Conservation (phyloP, 2,888 invertebrate species). For the Graphium colonna region DNA sequence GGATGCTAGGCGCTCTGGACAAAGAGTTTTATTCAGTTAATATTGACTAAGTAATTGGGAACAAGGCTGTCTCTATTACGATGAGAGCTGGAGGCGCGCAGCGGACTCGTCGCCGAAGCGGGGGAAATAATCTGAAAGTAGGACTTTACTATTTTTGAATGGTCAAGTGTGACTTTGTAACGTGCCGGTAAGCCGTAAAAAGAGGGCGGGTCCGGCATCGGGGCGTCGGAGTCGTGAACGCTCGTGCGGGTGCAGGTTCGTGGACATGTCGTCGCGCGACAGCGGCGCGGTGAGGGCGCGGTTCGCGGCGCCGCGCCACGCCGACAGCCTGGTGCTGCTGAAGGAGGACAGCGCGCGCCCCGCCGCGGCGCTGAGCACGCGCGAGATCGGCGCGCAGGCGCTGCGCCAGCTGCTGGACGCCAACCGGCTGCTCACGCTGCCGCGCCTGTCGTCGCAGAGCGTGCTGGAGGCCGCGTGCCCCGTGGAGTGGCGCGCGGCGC, state of each 20-base stretch:
- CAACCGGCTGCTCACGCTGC: constrained; percentile 93
- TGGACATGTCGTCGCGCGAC: constrained; percentile 81
- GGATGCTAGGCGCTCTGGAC: too few species aligned
- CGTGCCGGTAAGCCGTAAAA: too few species aligned
- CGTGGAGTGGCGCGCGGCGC: constrained; percentile 88
- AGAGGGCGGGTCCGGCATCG: too few species aligned
- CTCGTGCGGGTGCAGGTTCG: constrained; percentile 89
- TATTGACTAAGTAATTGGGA: too few species aligned
- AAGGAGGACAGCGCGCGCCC: constrained; percentile 92
- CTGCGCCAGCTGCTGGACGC: constrained; percentile 92
- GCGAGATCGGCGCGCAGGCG: constrained; percentile 92
- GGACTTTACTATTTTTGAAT: too few species aligned
- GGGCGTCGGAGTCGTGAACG: too few species aligned
- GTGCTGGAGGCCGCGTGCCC: constrained; percentile 89
- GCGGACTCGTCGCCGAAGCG: too few species aligned
- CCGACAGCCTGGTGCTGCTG: constrained; percentile 86
- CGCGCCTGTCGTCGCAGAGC: constrained; percentile 94
- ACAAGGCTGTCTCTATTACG: too few species aligned
- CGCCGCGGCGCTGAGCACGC: constrained; percentile 92
- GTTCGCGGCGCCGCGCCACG: constrained; percentile 84
- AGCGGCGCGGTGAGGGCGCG: constrained; percentile 82
- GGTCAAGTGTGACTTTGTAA: too few species aligned
- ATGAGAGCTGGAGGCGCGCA: too few species aligned
- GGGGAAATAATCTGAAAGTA: too few species aligned
- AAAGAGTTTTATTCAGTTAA: too few species aligned